A percentile compares a stretch with the other conserved stretches of the same genome.
Evolutionary conservation across 2,113 vertebrate genomes (phyloP).

Genomic region (Anser brachyrhynchus): DNA sequence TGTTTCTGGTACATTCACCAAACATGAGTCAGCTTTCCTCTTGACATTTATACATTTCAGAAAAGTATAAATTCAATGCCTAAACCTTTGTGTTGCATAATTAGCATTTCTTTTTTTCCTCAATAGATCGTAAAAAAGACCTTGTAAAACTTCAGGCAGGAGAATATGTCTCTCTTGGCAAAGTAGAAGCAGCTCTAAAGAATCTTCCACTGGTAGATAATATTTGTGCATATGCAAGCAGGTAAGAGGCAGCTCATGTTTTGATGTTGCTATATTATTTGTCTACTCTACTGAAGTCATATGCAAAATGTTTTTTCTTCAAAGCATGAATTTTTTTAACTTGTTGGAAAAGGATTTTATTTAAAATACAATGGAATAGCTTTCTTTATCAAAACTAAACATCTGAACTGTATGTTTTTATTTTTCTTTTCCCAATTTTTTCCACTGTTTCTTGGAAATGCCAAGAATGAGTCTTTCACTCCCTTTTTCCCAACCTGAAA

Average conservation of each 20-base stretch:
- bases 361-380: not conserved
- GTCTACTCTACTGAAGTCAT: not conserved
- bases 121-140: conserved; percentile 94
- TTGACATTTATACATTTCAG: not conserved
- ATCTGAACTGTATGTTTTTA: not conserved
- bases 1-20: not conserved
- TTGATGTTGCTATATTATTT: not conserved
- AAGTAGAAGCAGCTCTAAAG: conserved; percentile 94
- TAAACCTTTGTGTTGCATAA: not conserved
- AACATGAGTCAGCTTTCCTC: not conserved
- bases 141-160: conserved; percentile 96
- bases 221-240: conserved; percentile 96
- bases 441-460: not conserved
- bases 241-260: conserved; percentile 75
- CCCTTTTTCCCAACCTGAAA: not conserved
- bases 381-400: not conserved
- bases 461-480: not conserved
- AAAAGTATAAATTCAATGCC: not conserved
- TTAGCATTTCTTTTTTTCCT: not conserved
- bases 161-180: conserved; percentile 96
- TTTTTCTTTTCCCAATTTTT: not conserved
- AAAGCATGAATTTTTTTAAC: not conserved
- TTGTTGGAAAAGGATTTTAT: not conserved
- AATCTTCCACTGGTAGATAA: conserved; percentile 93
- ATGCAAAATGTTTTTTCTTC: not conserved